Evolutionary conservation across 2,113 vertebrate genomes (phyloP).

Genomic region (Coreoperca whiteheadi): DNA sequence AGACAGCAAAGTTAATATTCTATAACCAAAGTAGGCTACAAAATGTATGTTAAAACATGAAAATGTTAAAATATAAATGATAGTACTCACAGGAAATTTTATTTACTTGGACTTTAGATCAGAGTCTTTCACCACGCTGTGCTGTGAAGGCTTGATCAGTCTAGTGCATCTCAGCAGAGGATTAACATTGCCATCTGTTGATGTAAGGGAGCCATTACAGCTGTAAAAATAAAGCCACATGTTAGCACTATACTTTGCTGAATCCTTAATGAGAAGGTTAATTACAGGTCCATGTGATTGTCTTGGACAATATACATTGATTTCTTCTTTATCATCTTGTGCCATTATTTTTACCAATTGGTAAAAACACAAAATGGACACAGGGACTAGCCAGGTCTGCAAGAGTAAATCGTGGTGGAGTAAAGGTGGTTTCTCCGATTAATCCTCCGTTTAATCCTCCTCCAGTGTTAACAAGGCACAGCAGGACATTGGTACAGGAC

Average conservation of each 20-base stretch:
- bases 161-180: constrained; percentile 10
- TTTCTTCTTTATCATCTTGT: not conserved
- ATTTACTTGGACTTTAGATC: not conserved
- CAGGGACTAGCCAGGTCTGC: constrained; percentile 5
- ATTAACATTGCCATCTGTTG: constrained; percentile 66
- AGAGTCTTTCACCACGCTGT: not conserved
- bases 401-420: constrained; percentile 19
- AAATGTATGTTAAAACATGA: not conserved
- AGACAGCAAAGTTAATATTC: not conserved
- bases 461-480: constrained; percentile 48
- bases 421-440: constrained; percentile 31
- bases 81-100: not conserved
- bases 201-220: constrained; percentile 18
- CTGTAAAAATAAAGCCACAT: not conserved
- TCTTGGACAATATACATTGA: not conserved
- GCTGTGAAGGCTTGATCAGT: not conserved
- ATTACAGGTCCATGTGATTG: not conserved
- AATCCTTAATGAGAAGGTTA: not conserved
- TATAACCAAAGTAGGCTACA: not conserved
- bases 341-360: not conserved
- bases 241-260: not conserved
- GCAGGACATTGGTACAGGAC: constrained; percentile 42
- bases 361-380: not conserved
- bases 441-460: constrained; percentile 55
- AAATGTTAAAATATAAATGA: not conserved